Evolutionary conservation across 2,888 invertebrate genomes (phyloP).

Genomic region (Hartigia nigra): DNA sequence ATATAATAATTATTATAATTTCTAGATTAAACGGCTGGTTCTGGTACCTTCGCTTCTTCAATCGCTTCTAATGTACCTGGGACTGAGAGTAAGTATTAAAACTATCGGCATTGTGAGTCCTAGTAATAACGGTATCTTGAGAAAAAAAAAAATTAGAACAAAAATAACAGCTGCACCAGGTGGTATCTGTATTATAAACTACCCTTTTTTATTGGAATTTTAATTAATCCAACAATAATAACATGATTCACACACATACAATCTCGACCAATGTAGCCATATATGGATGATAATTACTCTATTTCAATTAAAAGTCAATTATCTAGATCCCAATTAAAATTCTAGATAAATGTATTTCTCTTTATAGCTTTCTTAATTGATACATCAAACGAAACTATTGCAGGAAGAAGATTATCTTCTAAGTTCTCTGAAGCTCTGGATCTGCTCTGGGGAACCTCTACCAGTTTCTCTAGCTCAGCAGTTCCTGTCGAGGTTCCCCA

Average conservation of each 20-base stretch:
- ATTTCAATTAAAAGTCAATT: neutral
- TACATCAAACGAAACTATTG: constrained; percentile 17
- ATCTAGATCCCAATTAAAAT: neutral
- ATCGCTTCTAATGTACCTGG: constrained; percentile 80
- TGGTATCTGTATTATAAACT: neutral
- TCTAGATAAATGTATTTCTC: neutral
- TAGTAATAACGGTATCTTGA: neutral
- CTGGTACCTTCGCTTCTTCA: constrained; percentile 86
- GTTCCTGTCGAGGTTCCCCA: constrained; percentile 82
- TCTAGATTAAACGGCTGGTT: constrained; percentile 81
- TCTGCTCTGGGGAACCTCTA: constrained; percentile 89
- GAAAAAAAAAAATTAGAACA: neutral
- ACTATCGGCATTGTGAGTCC: no score
- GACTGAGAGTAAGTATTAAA: constrained; percentile 67
- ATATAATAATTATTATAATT: constrained; percentile 7
- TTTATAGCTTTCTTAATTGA: neutral
- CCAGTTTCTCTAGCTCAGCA: constrained; percentile 76
- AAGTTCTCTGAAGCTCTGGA: constrained; percentile 77
- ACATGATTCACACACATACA: neutral
- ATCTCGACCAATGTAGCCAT: neutral
- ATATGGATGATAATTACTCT: neutral
- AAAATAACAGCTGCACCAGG: neutral
- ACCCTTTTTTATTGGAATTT: neutral
- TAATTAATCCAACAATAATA: neutral
- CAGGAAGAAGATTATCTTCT: constrained; percentile 69